phyloP scores from a whole-genome alignment of 1,140 invertebrate species.

The Planococcus citri region DNA sequence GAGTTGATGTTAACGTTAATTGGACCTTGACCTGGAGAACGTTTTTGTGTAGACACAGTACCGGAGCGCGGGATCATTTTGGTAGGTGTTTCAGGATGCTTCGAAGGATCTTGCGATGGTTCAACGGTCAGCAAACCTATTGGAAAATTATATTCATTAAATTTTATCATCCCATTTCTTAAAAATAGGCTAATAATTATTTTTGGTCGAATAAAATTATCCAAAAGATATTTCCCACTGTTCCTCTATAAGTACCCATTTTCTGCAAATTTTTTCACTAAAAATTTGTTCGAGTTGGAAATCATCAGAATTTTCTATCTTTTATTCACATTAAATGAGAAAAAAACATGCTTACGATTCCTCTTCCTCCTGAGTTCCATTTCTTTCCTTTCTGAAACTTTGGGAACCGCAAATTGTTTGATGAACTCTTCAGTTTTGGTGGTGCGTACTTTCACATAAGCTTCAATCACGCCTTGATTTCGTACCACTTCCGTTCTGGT shows the following conservation, averaged over 20 bases:
- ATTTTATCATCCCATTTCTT: constrained; percentile 12
- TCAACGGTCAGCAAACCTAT: not conserved
- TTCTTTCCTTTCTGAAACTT: constrained; percentile 85
- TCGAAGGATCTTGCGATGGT: not conserved
- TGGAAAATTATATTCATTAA: constrained; percentile 13
- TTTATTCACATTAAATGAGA: constrained; percentile 83
- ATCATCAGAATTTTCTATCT: constrained; percentile 47
- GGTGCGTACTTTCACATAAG: constrained; percentile 87
- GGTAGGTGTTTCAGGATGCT: not conserved
- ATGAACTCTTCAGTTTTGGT: constrained; percentile 93
- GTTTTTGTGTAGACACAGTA: not conserved
- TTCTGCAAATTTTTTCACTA: no score
- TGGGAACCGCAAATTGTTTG: constrained; percentile 76
- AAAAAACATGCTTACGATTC: constrained; percentile 92
- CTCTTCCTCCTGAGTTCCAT: constrained; percentile 92
- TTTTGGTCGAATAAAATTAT: no score
- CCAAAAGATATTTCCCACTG: no score
- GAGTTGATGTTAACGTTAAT: constrained; percentile 43
- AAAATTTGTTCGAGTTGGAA: no score
- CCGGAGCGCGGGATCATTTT: not conserved
- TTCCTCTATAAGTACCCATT: no score
- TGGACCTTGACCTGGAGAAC: no score
- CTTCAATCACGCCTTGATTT: constrained; percentile 88
- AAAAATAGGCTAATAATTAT: no score
- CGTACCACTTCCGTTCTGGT: constrained; percentile 88